Evolutionary conservation across 2,888 invertebrate genomes (phyloP).

Genomic region (Dioctria linearis): DNA sequence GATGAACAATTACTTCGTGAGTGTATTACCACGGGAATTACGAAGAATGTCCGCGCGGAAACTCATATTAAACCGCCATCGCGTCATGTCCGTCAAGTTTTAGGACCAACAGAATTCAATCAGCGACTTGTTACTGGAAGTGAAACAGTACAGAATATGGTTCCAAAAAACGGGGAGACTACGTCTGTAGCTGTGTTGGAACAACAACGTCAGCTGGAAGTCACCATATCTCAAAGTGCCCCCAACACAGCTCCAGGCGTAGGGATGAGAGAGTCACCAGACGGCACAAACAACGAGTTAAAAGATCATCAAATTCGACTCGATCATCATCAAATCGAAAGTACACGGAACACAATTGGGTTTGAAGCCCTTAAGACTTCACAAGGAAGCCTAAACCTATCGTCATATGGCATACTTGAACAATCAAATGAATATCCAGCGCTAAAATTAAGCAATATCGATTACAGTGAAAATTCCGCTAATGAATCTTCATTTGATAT

Average conservation of each 20-base stretch:
- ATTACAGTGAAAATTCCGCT: constrained; percentile 68
- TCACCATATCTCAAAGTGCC: constrained; percentile 70
- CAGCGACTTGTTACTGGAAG: constrained; percentile 53
- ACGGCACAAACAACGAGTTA: constrained; percentile 57
- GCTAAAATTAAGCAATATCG: constrained; percentile 66
- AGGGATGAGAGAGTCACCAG: constrained; percentile 71
- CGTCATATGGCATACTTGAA: constrained; percentile 63
- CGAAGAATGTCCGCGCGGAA: constrained; percentile 61
- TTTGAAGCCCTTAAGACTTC: constrained; percentile 57
- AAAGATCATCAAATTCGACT: constrained; percentile 62
- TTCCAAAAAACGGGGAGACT: constrained; percentile 83
- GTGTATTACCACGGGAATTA: constrained; percentile 71
- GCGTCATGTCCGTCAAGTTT: constrained; percentile 55
- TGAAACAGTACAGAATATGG: constrained; percentile 53
- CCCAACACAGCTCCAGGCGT: constrained; percentile 72
- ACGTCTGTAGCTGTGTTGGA: constrained; percentile 79
- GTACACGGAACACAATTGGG: constrained; percentile 61
- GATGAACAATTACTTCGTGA: constrained; percentile 70
- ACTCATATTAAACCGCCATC: constrained; percentile 54
- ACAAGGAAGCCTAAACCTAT: constrained; percentile 64
- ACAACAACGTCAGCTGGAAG: constrained; percentile 69
- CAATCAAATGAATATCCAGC: constrained; percentile 73
- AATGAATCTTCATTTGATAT: constrained; percentile 71
- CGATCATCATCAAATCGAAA: constrained; percentile 59
- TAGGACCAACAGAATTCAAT: constrained; percentile 53